Percentiles rank a stretch among this genome's conserved stretches.
phyloP scores from a whole-genome alignment of 2,888 invertebrate species.

The Calliopum simillimum region DNA sequence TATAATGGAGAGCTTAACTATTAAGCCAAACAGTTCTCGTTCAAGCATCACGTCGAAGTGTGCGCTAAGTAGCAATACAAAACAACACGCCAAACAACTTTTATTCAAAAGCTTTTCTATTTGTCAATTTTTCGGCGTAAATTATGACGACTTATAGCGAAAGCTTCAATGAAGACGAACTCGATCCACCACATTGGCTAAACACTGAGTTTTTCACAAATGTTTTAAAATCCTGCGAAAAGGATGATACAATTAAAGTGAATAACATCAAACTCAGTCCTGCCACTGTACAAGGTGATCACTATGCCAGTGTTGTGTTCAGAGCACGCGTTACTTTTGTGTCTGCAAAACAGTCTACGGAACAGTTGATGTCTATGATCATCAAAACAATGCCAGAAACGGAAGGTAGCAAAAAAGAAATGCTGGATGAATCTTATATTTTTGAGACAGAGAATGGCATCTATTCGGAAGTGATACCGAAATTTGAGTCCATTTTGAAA shows the following conservation, averaged over 20 bases:
- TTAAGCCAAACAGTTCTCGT: too few relatives aligned
- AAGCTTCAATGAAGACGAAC: slow-evolving; percentile 46
- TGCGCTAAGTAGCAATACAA: too few relatives aligned
- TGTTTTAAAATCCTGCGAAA: slow-evolving; percentile 39
- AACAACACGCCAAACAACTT: too few relatives aligned
- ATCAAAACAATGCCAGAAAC: slow-evolving; percentile 45
- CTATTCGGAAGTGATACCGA: slow-evolving; percentile 44
- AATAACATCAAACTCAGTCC: slow-evolving; percentile 26
- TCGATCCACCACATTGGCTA: slow-evolving; percentile 51
- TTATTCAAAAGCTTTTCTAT: too few relatives aligned
- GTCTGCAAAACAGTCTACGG: too few relatives aligned
- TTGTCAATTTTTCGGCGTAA: background rate
- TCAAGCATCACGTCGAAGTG: too few relatives aligned
- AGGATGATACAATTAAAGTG: slow-evolving; percentile 1
- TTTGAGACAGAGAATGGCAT: slow-evolving; percentile 47
- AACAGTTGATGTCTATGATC: slow-evolving; percentile 40
- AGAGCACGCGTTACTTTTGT: slow-evolving; percentile 33
- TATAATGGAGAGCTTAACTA: too few relatives aligned
- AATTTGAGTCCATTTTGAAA: slow-evolving; percentile 44
- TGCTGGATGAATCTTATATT: slow-evolving; percentile 31
- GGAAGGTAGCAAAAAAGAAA: slow-evolving; percentile 45
- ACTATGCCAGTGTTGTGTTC: slow-evolving; percentile 46
- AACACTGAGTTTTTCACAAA: slow-evolving; percentile 44
- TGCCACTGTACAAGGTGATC: slow-evolving; percentile 41
- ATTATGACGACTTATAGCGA: background rate